Conservation (phyloP, 1,140 invertebrate genomes). For the Platorchestia sp. region DNA sequence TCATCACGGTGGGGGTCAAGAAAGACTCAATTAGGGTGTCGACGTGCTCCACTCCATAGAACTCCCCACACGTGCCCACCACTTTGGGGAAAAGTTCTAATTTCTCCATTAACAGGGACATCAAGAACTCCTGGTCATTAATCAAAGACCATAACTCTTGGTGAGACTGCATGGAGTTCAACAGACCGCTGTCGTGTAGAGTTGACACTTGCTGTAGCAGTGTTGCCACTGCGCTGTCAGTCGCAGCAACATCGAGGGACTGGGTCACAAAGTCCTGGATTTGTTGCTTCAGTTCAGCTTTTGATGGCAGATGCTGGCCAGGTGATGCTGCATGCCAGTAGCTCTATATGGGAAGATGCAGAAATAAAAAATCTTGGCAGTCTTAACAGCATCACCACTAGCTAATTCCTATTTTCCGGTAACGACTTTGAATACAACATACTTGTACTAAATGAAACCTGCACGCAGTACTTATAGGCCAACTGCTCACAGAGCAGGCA, state of each 20-base stretch:
- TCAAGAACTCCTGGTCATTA: constrained; percentile 63
- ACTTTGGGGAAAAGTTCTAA: constrained; percentile 59
- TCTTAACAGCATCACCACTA: too few species aligned
- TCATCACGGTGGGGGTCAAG: constrained; percentile 51
- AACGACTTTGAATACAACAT: too few species aligned
- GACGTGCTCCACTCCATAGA: constrained; percentile 62
- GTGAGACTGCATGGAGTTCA: constrained; percentile 42
- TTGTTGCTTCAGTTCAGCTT: not conserved
- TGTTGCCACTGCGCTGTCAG: not conserved
- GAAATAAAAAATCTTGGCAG: not conserved
- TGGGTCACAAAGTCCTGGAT: not conserved
- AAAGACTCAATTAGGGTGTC: constrained; percentile 61
- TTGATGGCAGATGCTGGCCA: not conserved
- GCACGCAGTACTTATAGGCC: too few species aligned
- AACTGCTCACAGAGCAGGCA: too few species aligned
- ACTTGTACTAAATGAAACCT: too few species aligned
- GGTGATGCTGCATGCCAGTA: not conserved
- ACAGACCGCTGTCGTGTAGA: not conserved
- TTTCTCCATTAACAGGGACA: constrained; percentile 58
- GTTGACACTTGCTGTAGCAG: not conserved
- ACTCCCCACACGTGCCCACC: constrained; percentile 60
- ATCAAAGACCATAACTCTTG: constrained; percentile 59
- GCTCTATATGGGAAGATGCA: not conserved
- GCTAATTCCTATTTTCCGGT: too few species aligned
- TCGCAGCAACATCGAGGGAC: not conserved